These are phyloP conservation scores for Phyllotreta striolata DNA, from an alignment of 2,888 invertebrate genomes.

Conservation along the genomic window DNA sequence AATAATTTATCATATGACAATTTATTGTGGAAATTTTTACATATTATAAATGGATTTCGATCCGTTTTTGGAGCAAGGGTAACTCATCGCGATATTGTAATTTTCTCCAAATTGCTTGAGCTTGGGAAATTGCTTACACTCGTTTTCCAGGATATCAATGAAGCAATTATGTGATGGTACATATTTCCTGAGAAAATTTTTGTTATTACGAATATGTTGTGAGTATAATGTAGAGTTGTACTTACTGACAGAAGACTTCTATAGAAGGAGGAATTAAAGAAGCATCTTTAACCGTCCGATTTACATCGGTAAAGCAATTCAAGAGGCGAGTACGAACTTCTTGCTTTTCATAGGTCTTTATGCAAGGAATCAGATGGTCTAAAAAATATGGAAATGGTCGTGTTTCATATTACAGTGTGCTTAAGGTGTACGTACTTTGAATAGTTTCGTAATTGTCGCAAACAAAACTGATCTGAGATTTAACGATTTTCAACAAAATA, in stretches of 20 bases:
- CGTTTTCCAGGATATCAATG: not conserved
- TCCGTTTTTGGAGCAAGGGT: not conserved
- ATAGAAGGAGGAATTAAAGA: not conserved
- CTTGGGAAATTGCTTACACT: not conserved
- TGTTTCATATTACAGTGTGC: not conserved
- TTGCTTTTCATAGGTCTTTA: conserved; percentile 2
- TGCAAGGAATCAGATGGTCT: not conserved
- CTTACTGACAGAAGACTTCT: conserved; percentile 1
- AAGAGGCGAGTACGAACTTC: not conserved
- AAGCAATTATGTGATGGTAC: not conserved
- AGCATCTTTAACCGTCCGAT: not conserved
- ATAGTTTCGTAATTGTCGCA: conserved; percentile 6
- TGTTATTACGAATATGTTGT: not conserved
- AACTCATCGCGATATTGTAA: conserved; percentile 4
- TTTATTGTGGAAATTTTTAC: too few relatives aligned
- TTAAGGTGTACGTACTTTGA: not conserved
- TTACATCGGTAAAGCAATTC: not conserved
- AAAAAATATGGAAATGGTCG: not conserved
- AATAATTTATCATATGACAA: too few relatives aligned
- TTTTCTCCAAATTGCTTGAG: conserved; percentile 3
- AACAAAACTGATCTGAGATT: conserved; percentile 1
- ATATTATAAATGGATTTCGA: too few relatives aligned
- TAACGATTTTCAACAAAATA: not conserved
- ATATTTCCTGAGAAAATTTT: conserved; percentile 3
- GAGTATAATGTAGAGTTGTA: not conserved